Evolutionary conservation across 1,140 invertebrate genomes (phyloP).

Genomic region (Coptotermes formosanus): DNA sequence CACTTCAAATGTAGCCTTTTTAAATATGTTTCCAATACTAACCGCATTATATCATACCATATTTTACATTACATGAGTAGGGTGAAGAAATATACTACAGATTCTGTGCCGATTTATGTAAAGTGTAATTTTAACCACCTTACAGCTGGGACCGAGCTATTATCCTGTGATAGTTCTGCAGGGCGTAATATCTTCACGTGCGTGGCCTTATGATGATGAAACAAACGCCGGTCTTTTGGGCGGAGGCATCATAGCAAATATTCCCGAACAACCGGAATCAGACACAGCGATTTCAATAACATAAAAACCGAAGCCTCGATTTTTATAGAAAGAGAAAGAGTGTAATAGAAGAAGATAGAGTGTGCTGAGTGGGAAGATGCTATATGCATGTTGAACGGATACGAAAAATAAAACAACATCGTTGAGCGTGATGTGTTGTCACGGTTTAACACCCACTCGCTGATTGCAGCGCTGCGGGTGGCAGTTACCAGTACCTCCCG

Average conservation of each 20-base stretch:
- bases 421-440: conserved; percentile 9
- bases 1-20: too few species aligned
- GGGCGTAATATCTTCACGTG: background rate
- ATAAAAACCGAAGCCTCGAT: background rate
- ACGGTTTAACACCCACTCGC: conserved; percentile 16
- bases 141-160: background rate
- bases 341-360: background rate
- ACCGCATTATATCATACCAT: too few species aligned
- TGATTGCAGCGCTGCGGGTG: conserved; percentile 15
- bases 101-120: background rate
- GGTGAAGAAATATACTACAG: too few species aligned
- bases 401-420: conserved; percentile 20
- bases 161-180: background rate
- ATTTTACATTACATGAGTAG: too few species aligned
- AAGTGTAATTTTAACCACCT: background rate
- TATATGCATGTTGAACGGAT: background rate
- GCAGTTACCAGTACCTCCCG: conserved; percentile 12
- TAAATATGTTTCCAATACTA: too few species aligned
- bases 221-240: background rate
- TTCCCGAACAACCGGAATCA: background rate
- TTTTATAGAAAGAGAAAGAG: background rate
- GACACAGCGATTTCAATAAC: background rate
- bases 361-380: background rate
- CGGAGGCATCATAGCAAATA: background rate
- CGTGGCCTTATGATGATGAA: background rate